These are phyloP conservation scores for Phyllotis vaccarum DNA, from an alignment of 2,797 vertebrate species.

Conservation along the genomic window DNA sequence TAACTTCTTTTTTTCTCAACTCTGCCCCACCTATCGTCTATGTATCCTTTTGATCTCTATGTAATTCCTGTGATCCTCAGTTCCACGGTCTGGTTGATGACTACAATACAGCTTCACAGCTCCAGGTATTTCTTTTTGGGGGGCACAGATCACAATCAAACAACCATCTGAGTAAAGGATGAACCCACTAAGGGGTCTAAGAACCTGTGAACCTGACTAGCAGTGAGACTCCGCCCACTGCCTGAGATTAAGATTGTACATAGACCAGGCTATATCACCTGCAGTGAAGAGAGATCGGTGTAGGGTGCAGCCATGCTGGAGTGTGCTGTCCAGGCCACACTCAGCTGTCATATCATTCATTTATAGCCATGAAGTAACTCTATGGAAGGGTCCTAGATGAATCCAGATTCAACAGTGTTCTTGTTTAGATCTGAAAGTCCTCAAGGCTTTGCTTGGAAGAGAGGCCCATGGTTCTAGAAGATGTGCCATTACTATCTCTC, in stretches of 20 bases:
- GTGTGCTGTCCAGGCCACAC: not conserved
- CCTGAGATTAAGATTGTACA: not conserved
- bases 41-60: not conserved
- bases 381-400: not conserved
- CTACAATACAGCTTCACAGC: not conserved
- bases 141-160: not conserved
- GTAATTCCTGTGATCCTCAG: not conserved
- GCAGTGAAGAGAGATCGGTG: not conserved
- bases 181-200: not conserved
- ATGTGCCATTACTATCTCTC: not conserved
- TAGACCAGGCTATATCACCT: not conserved
- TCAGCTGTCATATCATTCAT: not conserved
- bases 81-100: not conserved
- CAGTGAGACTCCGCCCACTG: not conserved
- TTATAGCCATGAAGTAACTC: not conserved
- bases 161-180: not conserved
- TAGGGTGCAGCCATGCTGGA: not conserved
- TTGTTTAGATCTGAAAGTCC: not conserved
- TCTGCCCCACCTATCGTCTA: not conserved
- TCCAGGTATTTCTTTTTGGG: not conserved
- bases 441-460: not conserved
- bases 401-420: not conserved
- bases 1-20: not conserved
- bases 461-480: not conserved
- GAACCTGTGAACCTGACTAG: not conserved